Base-by-base conservation (phyloP, 2,888 invertebrate species). In the Glyphotaelius pellucidus region DNA sequence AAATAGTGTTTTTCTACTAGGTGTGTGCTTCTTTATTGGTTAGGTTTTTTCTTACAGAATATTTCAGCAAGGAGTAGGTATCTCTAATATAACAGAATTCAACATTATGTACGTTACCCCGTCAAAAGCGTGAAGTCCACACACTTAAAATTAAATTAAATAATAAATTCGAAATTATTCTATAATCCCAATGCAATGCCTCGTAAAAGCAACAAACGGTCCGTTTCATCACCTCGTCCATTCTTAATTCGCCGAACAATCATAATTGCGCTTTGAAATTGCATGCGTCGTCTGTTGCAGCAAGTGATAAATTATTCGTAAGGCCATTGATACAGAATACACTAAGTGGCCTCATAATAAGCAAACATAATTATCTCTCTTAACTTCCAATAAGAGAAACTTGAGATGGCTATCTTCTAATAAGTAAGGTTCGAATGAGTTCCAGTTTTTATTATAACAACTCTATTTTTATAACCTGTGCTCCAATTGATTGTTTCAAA, bases 161-260 rank as follows among this genome's bases (percentile, higher is more conserved):
- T 67, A 67, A 5, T 67, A 4, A 67, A 67, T 67, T 67, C 7
- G 25, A 67, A n/a, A 67, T n/a, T 25, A 67, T 67, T 67, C 5
- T 25, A 9, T 67, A 67, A 67, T 67, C n/a, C 67, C 67, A 7
- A n/a, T 0, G 67, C 67, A 67, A 67, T n/a, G 67, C 25, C 67
- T 67, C 67, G n/a, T 67, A 67, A 67, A 67, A 67, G 25, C 25
- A 67, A 67, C 67, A 25, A 67, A 67, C 67, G 67, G n/a, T 67
- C 83, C 42, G 42, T 42, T 35, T 86, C 86, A 86, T 86, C 42
- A 86, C 42, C 42, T 86, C 67, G 42, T 30, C 86, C 30, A 86
- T 42, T 11, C 86, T 86, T 86, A 42, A 86, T 86, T 86, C 15
- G 30, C 86, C 38, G 86, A 86, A 86, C 86, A 86, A 86, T 86